phyloP scores from a whole-genome alignment of 2,888 invertebrate genomes.

The Malthinus seriepunctatus region DNA sequence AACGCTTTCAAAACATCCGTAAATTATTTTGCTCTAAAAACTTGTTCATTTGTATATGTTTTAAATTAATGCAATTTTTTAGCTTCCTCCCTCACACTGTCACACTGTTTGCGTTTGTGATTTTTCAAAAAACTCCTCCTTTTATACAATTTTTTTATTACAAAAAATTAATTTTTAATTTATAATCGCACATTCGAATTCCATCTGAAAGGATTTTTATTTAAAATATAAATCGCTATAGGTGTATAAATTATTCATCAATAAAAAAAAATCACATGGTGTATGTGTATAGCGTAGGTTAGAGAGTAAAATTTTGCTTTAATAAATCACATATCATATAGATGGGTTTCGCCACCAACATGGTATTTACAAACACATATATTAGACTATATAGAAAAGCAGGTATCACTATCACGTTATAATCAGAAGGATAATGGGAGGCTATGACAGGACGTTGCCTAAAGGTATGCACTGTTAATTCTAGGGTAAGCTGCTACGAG shows the following conservation, averaged over 20 bases:
- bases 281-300: neutral
- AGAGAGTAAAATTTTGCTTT: constrained; percentile 11
- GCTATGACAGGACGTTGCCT: constrained; percentile 48
- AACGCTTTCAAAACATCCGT: too few relatives aligned
- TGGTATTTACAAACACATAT: constrained; percentile 48
- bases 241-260: constrained; percentile 19
- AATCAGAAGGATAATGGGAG: constrained; percentile 38
- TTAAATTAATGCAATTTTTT: too few relatives aligned
- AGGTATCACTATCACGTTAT: constrained; percentile 35
- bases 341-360: constrained; percentile 42
- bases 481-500: constrained; percentile 47
- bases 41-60: too few relatives aligned
- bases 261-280: constrained; percentile 14
- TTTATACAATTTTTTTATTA: too few relatives aligned
- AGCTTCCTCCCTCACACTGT: too few relatives aligned
- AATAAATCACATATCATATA: constrained; percentile 22
- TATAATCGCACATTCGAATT: too few relatives aligned
- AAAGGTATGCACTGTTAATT: constrained; percentile 43
- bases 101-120: too few relatives aligned
- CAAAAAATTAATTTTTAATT: too few relatives aligned
- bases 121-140: too few relatives aligned
- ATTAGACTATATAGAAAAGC: constrained; percentile 38
- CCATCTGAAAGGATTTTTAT: too few relatives aligned
- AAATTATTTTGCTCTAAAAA: too few relatives aligned
- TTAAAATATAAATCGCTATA: too few relatives aligned